Evolutionary conservation across 2,797 vertebrate genomes (phyloP), one percentile per base, ranked within the genome.

Genomic region (Remorina albescens): DNA sequence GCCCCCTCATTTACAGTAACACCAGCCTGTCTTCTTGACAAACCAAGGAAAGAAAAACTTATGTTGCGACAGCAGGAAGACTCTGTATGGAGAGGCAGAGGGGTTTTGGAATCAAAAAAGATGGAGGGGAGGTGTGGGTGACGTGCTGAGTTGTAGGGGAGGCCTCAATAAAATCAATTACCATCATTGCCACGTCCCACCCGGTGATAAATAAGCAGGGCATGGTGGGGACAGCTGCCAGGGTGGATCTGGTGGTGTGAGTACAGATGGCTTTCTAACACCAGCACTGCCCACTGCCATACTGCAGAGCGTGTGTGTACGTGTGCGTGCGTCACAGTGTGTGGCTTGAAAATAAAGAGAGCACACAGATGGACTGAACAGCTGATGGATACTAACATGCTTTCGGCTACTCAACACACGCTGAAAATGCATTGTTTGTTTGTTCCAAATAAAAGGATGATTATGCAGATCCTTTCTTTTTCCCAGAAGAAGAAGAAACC

Each of bases 151-250:
- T 34, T 66, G 56, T 15, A 41, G 70, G 5, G 39, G 69, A 67
- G 59, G 72, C 70, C 74, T 83, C 83, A 84, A 80, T 87, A 86
- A 90, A 91, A 92, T 90, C 86, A 90, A 88, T 93, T 90, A 90
- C 80, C 76, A 83, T 82, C 76, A 59, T 74, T 18, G 12, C 85
- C 74, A 80, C 78, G 74, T 84, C 86, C 82, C 91, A 90, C 76
- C 51, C 51, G 12, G 73, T 83, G 89, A 91, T 89, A 90, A 90
- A 90, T 88, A 91, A 89, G 82, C 80, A 66, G 74, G 77, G 70
- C 82, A 83, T 59, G 56, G 54, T 44, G 71, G 84, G 86, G 89
- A 90, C 81, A 76, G 83, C 77, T 47, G 79, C 86, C 91, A 83
- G 75, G 69, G 72, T 70, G 75, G 86, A 78, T 79, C 57, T 81